Evolutionary conservation across 1,140 invertebrate genomes (phyloP).

Genomic region (Drosophila ohnishii): DNA sequence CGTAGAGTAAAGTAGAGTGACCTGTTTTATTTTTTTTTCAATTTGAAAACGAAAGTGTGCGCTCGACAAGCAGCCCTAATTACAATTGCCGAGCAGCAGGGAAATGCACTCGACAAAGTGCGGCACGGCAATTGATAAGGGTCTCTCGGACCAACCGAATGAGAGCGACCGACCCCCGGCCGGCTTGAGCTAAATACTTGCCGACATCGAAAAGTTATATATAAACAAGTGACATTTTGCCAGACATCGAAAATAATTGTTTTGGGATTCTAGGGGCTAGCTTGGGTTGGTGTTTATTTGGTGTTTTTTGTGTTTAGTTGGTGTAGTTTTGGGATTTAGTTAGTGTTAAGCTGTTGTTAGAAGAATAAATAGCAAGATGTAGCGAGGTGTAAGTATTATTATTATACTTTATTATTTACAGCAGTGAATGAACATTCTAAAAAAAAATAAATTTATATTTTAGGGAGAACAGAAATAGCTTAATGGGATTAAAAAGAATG

Average conservation of each 20-base stretch:
- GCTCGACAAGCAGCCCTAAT: constrained; percentile 45
- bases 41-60: constrained; percentile 72
- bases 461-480: too few species aligned
- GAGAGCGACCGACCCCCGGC: constrained; percentile 25
- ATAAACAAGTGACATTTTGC: constrained; percentile 64
- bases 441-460: too few species aligned
- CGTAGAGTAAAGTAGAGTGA: constrained; percentile 32
- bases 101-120: constrained; percentile 44
- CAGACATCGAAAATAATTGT: constrained; percentile 38
- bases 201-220: constrained; percentile 42
- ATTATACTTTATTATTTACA: too few species aligned
- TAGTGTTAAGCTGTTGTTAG: too few species aligned
- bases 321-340: too few species aligned
- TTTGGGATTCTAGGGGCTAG: neutral
- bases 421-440: too few species aligned
- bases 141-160: neutral
- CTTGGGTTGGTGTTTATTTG: too few species aligned
- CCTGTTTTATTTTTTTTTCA: constrained; percentile 54
- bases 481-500: too few species aligned
- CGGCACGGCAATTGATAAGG: constrained; percentile 58
- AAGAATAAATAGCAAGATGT: too few species aligned
- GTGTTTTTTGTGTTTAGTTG: too few species aligned
- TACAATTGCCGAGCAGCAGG: constrained; percentile 30
- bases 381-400: too few species aligned
- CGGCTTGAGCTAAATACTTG: constrained; percentile 61